Conservation (phyloP, 2,888 invertebrate species). For the Chloromyia formosa region DNA sequence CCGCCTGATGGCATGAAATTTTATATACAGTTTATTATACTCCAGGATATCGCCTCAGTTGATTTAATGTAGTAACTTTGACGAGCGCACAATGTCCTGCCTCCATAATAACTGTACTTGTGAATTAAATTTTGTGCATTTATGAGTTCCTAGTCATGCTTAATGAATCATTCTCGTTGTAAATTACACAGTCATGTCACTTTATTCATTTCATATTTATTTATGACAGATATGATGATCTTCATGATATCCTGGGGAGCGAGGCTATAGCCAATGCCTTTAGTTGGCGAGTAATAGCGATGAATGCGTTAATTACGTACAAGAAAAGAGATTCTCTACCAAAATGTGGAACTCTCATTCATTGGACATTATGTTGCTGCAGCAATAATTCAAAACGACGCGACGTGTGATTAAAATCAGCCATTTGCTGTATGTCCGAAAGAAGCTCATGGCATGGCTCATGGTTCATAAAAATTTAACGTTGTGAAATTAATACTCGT, state of each 20-base stretch:
- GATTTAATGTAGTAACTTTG: not conserved
- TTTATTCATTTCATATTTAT: conserved; percentile 28
- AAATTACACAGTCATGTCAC: conserved; percentile 29
- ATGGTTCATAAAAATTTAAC: conserved; percentile 5
- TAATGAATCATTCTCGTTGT: conserved; percentile 36
- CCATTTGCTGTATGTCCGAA: not conserved
- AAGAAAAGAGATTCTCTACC: not conserved
- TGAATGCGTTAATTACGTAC: conserved; percentile 36
- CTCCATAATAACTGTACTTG: not conserved
- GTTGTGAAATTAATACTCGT: not conserved
- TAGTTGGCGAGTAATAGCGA: not conserved
- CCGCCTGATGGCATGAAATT: conserved; percentile 4
- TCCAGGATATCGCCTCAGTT: not conserved
- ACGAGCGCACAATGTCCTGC: not conserved
- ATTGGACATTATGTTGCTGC: not conserved
- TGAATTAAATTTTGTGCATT: conserved; percentile 37
- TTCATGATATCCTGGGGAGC: not conserved
- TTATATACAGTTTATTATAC: conserved; percentile 35
- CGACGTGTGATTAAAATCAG: conserved; percentile 23
- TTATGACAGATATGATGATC: conserved; percentile 2
- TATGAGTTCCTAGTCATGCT: conserved; percentile 25
- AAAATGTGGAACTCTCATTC: not conserved
- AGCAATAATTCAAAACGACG: conserved; percentile 26
- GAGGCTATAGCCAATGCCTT: not conserved
- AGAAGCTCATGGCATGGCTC: not conserved